Conservation (phyloP, 2,113 vertebrate species). For the Capreolus pygargus region DNA sequence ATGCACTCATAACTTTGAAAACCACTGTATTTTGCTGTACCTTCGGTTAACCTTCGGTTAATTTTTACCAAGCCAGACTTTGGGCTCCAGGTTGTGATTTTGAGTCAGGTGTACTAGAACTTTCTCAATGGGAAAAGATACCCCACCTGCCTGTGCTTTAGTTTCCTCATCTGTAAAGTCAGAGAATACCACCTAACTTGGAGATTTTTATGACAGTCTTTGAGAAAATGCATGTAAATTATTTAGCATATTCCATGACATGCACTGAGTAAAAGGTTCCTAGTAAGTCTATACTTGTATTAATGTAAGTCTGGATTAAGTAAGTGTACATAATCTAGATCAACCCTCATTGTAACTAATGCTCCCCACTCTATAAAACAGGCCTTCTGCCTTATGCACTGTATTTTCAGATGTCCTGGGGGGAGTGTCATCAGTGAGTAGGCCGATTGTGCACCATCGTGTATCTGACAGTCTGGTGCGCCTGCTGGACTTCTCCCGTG, state of each 20-base stretch:
- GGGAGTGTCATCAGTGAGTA: too few relatives aligned
- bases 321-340: not conserved
- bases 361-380: not conserved
- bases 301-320: not conserved
- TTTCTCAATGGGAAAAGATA: not conserved
- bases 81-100: not conserved
- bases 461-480: not conserved
- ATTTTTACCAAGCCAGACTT: not conserved
- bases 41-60: too few relatives aligned
- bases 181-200: not conserved
- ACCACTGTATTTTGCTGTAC: not conserved
- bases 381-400: fast-evolving
- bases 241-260: not conserved
- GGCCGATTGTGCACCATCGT: not conserved
- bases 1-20: not conserved
- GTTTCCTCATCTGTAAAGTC: not conserved
- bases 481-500: not conserved
- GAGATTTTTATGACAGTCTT: not conserved
- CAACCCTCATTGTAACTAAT: not conserved
- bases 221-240: not conserved
- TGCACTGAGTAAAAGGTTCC: not conserved
- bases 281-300: not conserved
- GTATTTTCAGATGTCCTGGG: not conserved
- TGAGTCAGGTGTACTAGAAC: not conserved
- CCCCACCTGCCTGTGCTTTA: not conserved